phyloP scores from a whole-genome alignment of 2,113 vertebrate genomes.

The Gasterosteus aculeatus region DNA sequence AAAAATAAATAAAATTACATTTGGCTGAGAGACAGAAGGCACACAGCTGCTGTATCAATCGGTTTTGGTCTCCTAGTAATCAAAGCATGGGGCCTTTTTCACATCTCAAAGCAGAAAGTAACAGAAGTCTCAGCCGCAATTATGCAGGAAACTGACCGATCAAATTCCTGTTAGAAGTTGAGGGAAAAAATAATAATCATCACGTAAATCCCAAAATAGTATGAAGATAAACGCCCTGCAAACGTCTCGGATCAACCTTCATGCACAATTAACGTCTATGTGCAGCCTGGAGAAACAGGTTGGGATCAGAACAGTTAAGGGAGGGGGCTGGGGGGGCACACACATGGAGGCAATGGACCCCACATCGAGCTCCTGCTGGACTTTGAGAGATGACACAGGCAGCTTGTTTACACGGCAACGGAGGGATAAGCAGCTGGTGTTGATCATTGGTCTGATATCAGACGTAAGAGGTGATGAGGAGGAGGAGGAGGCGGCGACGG shows the following conservation, averaged over 20 bases:
- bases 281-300: background rate
- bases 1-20: background rate
- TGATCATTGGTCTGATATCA: slow-evolving; percentile 71
- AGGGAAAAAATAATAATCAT: background rate
- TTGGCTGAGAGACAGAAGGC: background rate
- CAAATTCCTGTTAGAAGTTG: background rate
- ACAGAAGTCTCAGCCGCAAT: background rate
- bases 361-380: slow-evolving; percentile 47
- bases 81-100: background rate
- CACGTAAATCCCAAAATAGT: background rate
- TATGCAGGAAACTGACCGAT: background rate
- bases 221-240: background rate
- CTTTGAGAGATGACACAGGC: slow-evolving; percentile 48
- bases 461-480: slow-evolving; percentile 60
- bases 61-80: background rate
- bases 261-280: background rate
- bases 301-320: background rate
- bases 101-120: background rate
- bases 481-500: slow-evolving; percentile 28
- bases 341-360: slow-evolving; percentile 57
- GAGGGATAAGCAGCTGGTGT: slow-evolving; percentile 68
- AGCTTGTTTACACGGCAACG: slow-evolving; percentile 61
- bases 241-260: background rate
- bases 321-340: background rate
- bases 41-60: background rate